Base-by-base conservation (phyloP, 2,888 invertebrate genomes). In the Monoplex corrugatus region DNA sequence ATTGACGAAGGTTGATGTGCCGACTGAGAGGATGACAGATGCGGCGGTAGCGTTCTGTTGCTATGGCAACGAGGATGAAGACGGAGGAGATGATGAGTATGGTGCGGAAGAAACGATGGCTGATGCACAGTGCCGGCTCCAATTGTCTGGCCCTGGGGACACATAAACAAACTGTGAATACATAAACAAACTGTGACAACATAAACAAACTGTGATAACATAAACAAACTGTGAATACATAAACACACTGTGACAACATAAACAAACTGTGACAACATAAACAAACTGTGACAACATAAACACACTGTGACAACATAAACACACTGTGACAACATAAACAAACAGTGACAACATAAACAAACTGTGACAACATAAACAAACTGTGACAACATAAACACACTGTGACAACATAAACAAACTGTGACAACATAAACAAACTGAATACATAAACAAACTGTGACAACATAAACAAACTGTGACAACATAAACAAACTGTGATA, bases 51-150 rank as follows among this genome's bases (percentile, higher is more conserved):
- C 92, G 80, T 63, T 92, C 91, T 2, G 89, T 84, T 32, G 92
- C 91, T n/a, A 92, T 91, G 78, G 90, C 92, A n/a, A 92, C 85
- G 28, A 92, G 89, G n/a, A 90, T 89, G 75, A 91, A 87, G n/a
- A 87, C 90, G 35, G 91, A 90, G 57, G 89, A 88, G 68, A 91
- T 87, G 38, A 89, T 89, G 38, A 91, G 89, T 50, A 89, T 28
- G n/a, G 85, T 86, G 63, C 89, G 84, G n/a, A 90, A 86, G 78
- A 89, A 90, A 2, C 90, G 88, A 68, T 90, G 89, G 32, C 88
- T 40, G 40, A 90, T 89, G 83, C 92, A 92, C 38, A 90, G 87
- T 1, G 78, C 43, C 0, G 91, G 90, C 13, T 87, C 87, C 35
- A n/a, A 80, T 8, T 16, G 3, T 23, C 50, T 35, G 78, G 32